A percentile compares a stretch with the other conserved stretches of the same genome.
phyloP scores from a whole-genome alignment of 2,888 invertebrate genomes.

The Caenorhabditis afra region DNA sequence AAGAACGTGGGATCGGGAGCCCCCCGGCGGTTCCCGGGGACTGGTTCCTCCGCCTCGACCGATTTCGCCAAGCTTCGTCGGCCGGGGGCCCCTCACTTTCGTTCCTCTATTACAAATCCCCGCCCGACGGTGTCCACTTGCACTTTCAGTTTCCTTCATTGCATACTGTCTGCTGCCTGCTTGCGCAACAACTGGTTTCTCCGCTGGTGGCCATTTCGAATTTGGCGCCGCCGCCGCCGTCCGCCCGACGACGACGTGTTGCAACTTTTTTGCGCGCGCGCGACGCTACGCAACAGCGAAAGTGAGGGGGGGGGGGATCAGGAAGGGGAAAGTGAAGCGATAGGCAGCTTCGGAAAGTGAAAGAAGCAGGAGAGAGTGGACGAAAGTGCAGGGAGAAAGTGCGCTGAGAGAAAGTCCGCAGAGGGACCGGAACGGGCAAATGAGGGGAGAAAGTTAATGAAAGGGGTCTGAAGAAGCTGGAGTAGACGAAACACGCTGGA shows the following conservation, averaged over 20 bases:
- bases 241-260: conserved; percentile 21
- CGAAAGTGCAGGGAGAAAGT: conserved; percentile 34
- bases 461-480: neutral
- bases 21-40: neutral
- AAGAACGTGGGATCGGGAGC: conserved; percentile 9
- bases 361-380: conserved; percentile 19
- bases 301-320: conserved; percentile 48
- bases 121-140: conserved; percentile 45
- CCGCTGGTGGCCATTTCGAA: conserved; percentile 39
- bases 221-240: conserved; percentile 30
- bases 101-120: conserved; percentile 36
- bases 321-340: conserved; percentile 46
- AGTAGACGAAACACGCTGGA: too few species aligned
- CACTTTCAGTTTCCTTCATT: conserved; percentile 49
- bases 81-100: conserved; percentile 31
- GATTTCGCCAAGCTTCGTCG: conserved; percentile 25
- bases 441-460: neutral
- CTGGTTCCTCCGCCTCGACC: neutral
- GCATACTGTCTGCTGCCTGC: conserved; percentile 22
- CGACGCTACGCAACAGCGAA: conserved; percentile 24
- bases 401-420: conserved; percentile 34
- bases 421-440: conserved; percentile 7
- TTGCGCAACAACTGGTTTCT: conserved; percentile 49
- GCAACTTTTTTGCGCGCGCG: conserved; percentile 36
- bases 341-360: conserved; percentile 40